Evolutionary conservation across 2,113 vertebrate genomes (phyloP).

Genomic region (Mola mola): DNA sequence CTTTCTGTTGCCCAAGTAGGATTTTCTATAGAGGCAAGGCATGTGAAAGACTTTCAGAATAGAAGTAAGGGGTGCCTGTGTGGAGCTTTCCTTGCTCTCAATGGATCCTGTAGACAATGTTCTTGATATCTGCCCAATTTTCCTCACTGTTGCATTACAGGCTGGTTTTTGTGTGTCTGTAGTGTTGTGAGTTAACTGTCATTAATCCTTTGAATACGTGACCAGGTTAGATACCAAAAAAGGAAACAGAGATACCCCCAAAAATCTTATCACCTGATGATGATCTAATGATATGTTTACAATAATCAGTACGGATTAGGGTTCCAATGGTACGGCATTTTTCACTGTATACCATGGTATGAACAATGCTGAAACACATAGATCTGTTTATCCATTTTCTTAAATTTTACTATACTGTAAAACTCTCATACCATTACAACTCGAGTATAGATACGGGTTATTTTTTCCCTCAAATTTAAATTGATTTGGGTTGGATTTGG

Average conservation of each 20-base stretch:
- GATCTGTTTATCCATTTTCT: too few relatives aligned
- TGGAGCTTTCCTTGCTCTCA: conserved; percentile 63
- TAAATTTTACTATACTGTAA: too few relatives aligned
- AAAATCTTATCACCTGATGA: background rate
- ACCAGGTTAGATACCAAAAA: too few relatives aligned
- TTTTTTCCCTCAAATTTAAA: background rate
- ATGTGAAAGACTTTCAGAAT: conserved; percentile 71
- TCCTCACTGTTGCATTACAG: conserved; percentile 36
- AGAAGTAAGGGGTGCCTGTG: conserved; percentile 68
- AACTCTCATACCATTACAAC: too few relatives aligned
- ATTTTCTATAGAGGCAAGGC: conserved; percentile 65
- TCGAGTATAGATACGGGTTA: too few relatives aligned
- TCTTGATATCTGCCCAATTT: conserved; percentile 66
- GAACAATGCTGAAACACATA: too few relatives aligned
- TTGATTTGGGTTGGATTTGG: background rate
- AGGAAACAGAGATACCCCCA: background rate
- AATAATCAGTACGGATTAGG: background rate
- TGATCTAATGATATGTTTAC: too few relatives aligned
- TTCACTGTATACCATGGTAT: too few relatives aligned
- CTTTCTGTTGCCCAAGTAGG: conserved; percentile 74
- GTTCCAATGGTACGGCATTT: too few relatives aligned
- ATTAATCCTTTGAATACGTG: too few relatives aligned
- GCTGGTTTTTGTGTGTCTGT: conserved; percentile 32
- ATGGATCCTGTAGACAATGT: conserved; percentile 64
- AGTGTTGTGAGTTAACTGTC: conserved; percentile 37